A percentile compares a stretch with the other conserved stretches of the same genome.
phyloP scores from a whole-genome alignment of 1,140 invertebrate genomes.

The Lepidurus packardi region DNA sequence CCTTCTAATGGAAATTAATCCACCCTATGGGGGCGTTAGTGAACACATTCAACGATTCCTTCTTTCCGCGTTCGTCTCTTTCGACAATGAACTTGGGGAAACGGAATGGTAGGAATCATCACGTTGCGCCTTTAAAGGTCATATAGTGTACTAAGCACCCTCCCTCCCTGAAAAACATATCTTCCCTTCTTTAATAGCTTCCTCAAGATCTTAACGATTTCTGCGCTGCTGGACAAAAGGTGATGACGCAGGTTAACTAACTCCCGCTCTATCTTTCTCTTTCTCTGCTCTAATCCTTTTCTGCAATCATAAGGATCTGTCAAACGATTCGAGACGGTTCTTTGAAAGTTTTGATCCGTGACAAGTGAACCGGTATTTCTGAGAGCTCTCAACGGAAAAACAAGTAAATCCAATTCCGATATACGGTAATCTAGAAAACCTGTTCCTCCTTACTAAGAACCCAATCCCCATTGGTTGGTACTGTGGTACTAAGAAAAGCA shows the following conservation, averaged over 20 bases:
- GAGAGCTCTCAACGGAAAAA: background rate
- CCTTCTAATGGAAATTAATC: too few relatives aligned
- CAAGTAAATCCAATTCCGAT: background rate
- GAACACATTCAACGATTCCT: background rate
- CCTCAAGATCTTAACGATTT: constrained; percentile 8
- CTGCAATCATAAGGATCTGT: background rate
- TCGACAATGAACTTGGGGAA: background rate
- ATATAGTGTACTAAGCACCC: background rate
- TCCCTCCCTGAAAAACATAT: background rate
- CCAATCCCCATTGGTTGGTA: background rate
- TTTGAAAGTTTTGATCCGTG: background rate
- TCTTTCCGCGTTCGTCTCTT: background rate
- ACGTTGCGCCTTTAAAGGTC: background rate
- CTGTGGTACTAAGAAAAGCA: too few relatives aligned
- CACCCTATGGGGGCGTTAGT: background rate
- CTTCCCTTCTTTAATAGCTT: background rate
- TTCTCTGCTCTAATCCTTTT: background rate
- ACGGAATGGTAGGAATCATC: background rate
- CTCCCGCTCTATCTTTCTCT: background rate
- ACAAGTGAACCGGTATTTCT: constrained; percentile 1
- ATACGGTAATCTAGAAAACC: background rate
- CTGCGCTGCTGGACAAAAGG: background rate
- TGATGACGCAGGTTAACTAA: background rate
- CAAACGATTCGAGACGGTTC: background rate
- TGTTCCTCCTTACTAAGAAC: background rate